Base-by-base conservation (phyloP, 2,888 invertebrate genomes). In the Zygaena filipendulae region DNA sequence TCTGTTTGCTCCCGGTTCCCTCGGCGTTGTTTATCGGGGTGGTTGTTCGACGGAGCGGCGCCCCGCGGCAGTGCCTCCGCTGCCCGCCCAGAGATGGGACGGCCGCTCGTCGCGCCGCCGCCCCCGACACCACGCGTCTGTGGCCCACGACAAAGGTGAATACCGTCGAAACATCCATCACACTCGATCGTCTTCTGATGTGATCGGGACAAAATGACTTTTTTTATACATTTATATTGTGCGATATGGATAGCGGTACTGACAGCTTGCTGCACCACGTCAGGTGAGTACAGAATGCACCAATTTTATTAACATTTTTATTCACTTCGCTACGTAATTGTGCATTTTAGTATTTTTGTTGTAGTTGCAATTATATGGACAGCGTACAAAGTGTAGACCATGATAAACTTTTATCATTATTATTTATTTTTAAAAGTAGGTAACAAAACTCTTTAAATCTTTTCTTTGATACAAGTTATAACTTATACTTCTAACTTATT, bases 181-280 rank as follows among this genome's bases (percentile, higher is more conserved):
- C 43, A 40, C 26, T 27, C 25, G 38, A 48, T 43, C 43, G 31
- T 39, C 34, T 34, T 53, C 55, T 50, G 49, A 59, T 61, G 62
- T 59, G 52, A 63, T 41, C 45, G 36, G 45, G 49, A 50, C 51
- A 72, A 63, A 66, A 79, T 79, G 79, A 71, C 74, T 64, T 59
- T 68, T 74, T 77, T 75, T 72, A 59, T 77, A 75, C 63, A 68
- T 75, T 72, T 75, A 52, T 75, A 77, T 49, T 64, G 69, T 72
- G 75, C 68, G 49, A 60, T 72, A 58, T 72, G 66, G 67, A 68
- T 69, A 59, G 63, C 67, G 44, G 49, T 79, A 45, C 44, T 72
- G 47, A 61, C 64, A 33, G 52, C 52, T 39, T 70, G 67, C 63
- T 67, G 67, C 59, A 66, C 59, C 36, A 70, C 66, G 39, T 71